Base-by-base conservation (phyloP, 2,113 vertebrate genomes). In the Microcebus jonahi region DNA sequence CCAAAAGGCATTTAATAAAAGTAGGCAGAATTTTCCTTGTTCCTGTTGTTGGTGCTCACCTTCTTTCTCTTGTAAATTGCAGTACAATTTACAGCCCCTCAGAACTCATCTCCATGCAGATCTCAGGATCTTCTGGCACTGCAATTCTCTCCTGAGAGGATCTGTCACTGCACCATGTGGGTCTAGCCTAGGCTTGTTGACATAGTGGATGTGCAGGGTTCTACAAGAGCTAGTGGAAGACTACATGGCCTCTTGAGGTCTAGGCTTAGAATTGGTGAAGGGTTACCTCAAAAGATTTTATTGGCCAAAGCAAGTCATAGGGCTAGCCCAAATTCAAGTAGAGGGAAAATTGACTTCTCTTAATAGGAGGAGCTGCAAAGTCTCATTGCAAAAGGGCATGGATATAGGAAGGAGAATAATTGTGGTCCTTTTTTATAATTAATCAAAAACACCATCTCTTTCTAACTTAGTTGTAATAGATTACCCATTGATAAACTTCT, bases 371-470 rank as follows among this genome's bases (percentile, higher is more conserved):
- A 82, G 36, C 34, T 75, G 36, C 36, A 75, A 73, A 27, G 14
- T 82, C 13, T 92, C 76, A 67, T 75, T 91, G 89, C 45, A 92
- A 88, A 75, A 39, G 21, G 8, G 21, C 61, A 21, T 61, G 25
- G 25, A 82, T 42, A 55, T 80, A 61, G 48, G 17, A 25, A 88
- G 59, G 27, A 34, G 65, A 92, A 83, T 88, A 83, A 92, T 92
- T 68, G 88, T 59, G 76, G 23, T 42, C 39, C 42, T 70, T 42
- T 92, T 87, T 77, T 68, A n/a, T n/a, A 68, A 77, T 92, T 75
- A 82, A 82, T 92, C 77, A 88, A 83, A 88, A 88, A 88, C 48
- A 92, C 27, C 12, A 83, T 39, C 27, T 95, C 34, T 42, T 59
- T 50, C 48, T 81, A 82, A 59, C 23, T 10, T 92, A 76, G 12